These are phyloP conservation scores for Rhizomys pruinosus DNA, from an alignment of 2,113 vertebrate species.

Conservation along the genomic window DNA sequence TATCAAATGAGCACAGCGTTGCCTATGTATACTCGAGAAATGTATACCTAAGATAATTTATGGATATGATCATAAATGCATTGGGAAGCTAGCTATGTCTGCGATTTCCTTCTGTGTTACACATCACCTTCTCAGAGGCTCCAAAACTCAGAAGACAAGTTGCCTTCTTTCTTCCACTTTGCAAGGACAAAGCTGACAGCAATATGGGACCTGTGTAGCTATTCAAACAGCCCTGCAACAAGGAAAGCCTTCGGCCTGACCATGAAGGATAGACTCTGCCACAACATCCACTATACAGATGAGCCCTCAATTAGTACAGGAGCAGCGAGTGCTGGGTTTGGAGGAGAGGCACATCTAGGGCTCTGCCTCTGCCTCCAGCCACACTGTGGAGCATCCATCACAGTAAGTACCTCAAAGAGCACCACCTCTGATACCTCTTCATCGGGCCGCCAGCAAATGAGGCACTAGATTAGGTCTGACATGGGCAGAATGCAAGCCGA, in stretches of 20 bases:
- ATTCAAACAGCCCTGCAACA: conserved; percentile 51
- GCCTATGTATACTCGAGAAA: neutral
- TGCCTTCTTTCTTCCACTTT: neutral
- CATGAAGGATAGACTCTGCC: conserved; percentile 89
- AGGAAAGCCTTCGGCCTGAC: conserved; percentile 78
- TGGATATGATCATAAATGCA: neutral
- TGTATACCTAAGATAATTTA: neutral
- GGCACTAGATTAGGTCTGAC: conserved; percentile 95
- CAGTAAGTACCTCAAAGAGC: conserved; percentile 95
- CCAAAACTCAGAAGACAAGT: conserved; percentile 26
- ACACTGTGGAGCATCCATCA: conserved; percentile 95
- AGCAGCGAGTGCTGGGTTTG: conserved; percentile 86
- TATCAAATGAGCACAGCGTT: neutral
- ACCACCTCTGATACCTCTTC: conserved; percentile 97
- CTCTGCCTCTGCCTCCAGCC: conserved; percentile 89
- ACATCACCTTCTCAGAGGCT: neutral
- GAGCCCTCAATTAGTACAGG: conserved; percentile 94
- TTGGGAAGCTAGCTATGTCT: neutral
- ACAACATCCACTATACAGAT: conserved; percentile 91
- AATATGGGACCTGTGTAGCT: conserved; percentile 78
- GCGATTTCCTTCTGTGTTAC: neutral
- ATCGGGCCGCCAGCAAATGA: conserved; percentile 97
- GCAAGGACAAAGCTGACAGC: conserved; percentile 90
- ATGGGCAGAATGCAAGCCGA: conserved; percentile 91
- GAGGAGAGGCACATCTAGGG: conserved; percentile 90